Conservation (phyloP, 2,888 invertebrate genomes). For the Strigamia crassipes region DNA sequence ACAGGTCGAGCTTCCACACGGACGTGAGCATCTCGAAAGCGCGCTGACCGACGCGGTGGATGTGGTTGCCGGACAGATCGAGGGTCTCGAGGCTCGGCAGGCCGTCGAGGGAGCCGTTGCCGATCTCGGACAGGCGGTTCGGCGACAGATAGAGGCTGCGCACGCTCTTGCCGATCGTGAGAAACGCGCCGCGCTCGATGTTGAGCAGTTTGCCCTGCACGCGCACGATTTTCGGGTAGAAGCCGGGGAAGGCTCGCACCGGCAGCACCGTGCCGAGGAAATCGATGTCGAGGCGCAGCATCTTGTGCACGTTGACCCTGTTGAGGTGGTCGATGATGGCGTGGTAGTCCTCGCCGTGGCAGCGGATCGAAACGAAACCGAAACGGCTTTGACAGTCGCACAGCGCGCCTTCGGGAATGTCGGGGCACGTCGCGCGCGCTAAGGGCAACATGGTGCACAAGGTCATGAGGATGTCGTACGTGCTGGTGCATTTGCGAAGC, state of each 20-base stretch:
- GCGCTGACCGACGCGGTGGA: conserved; percentile 73
- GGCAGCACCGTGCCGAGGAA: conserved; percentile 45
- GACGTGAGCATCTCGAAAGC: conserved; percentile 68
- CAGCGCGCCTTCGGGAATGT: conserved; percentile 36
- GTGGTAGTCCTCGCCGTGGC: conserved; percentile 48
- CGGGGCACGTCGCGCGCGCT: conserved; percentile 44
- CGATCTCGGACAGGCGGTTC: conserved; percentile 44
- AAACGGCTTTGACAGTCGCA: conserved; percentile 47
- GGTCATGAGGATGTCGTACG: conserved; percentile 47
- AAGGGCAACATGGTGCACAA: conserved; percentile 46
- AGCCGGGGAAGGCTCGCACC: conserved; percentile 36
- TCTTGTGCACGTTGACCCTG: conserved; percentile 13
- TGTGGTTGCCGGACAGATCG: conserved; percentile 76
- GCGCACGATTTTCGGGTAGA: conserved; percentile 48
- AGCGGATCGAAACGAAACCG: conserved; percentile 46
- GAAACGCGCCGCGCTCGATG: conserved; percentile 46
- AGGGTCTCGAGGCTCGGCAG: conserved; percentile 61
- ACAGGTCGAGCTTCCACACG: conserved; percentile 51
- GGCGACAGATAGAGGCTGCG: conserved; percentile 48
- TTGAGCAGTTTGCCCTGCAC: conserved; percentile 47
- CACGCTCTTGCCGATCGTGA: conserved; percentile 46
- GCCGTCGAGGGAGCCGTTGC: conserved; percentile 69
- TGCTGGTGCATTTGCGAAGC: conserved; percentile 45
- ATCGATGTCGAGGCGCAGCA: conserved; percentile 49
- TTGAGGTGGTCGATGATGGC: conserved; percentile 45